Evolutionary conservation across 1,140 invertebrate genomes (phyloP).

Genomic region (Lepidotrigona ventralis): DNA sequence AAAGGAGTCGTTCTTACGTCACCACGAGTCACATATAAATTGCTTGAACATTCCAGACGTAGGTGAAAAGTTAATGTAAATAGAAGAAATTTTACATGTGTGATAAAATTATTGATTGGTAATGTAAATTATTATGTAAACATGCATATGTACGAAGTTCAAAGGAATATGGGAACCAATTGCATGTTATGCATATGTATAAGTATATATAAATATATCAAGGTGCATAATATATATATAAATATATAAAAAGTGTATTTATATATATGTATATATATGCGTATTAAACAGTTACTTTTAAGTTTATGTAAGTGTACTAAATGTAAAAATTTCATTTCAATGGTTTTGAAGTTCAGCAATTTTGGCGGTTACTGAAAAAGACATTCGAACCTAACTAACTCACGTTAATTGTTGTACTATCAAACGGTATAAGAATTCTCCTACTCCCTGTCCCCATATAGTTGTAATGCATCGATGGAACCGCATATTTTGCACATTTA

Average conservation of each 20-base stretch:
- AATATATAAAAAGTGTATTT: slow-evolving; percentile 30
- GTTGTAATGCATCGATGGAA: slow-evolving; percentile 31
- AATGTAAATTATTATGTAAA: slow-evolving; percentile 32
- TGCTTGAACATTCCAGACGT: slow-evolving; percentile 30
- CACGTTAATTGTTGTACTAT: slow-evolving; percentile 52
- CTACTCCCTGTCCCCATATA: slow-evolving; percentile 11
- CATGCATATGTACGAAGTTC: slow-evolving; percentile 36
- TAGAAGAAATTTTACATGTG: slow-evolving; percentile 35
- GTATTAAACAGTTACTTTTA: slow-evolving; percentile 48
- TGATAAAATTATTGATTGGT: slow-evolving; percentile 42
- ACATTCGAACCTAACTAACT: slow-evolving; percentile 26
- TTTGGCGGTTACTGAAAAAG: slow-evolving; percentile 52
- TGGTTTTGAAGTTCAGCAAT: slow-evolving; percentile 29
- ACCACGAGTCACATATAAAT: not conserved
- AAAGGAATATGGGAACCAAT: slow-evolving; percentile 45
- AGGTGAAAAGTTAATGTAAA: slow-evolving; percentile 38
- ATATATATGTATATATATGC: slow-evolving; percentile 48
- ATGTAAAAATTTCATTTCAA: slow-evolving; percentile 42
- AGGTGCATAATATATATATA: slow-evolving; percentile 1
- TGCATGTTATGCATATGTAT: slow-evolving; percentile 46
- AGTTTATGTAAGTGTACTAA: slow-evolving; percentile 42
- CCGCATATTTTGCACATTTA: slow-evolving; percentile 33
- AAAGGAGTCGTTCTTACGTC: not conserved
- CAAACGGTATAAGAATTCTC: slow-evolving; percentile 23
- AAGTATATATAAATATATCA: slow-evolving; percentile 45